Base-by-base conservation (phyloP, 92 coral and sea anemone genomes). In the Ricordea florida region DNA sequence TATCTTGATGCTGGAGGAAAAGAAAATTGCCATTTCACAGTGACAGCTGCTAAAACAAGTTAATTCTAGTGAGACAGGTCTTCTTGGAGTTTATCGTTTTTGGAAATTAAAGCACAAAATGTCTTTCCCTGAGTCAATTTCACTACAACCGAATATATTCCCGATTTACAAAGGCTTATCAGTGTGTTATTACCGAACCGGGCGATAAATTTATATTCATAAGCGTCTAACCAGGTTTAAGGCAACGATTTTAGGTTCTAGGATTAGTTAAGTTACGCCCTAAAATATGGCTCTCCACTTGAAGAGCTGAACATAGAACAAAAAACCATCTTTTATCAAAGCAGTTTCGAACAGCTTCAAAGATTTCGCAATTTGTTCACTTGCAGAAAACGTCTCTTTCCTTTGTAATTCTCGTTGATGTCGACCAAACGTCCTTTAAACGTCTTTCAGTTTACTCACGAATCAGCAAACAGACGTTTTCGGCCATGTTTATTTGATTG, bases 1-100 rank as follows among this genome's bases (percentile, higher is more conserved):
- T n/a, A 70, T 37, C 24, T 16, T 13, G n/a, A 30, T 29, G 20
- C 11, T 7, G 14, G 28, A 45, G 7, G 65, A 4, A 46, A 41
- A 82, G 77, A 72, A 82, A 74, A 74, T 82, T 74, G 81, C 81
- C 35, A 66, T 79, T 55, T 82, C 53, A 45, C 63, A 20, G 57
- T 26, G 59, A 48, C 88, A 82, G 83, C 88, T 82, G 83, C 33
- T n/a, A 74, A 65, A 82, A 82, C 88, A 74, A 36, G 10, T 35
- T 57, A 49, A 57, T 82, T 62, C 66, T 57, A 23, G 32, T 51
- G 50, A 69, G 76, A 69, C 62, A 66, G 60, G 27, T 51, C 63
- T 69, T 65, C 69, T 50, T 27, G 21, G 79, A 22, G 57, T 69
- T 55, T 61, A 44, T 61, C 74, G 71, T 46, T 66, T 74, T 82